A percentile compares a stretch with the other conserved stretches of the same genome.
These are phyloP conservation scores for Diadumene lineata DNA, from an alignment of 92 coral and sea anemone species.

Conservation along the genomic window DNA sequence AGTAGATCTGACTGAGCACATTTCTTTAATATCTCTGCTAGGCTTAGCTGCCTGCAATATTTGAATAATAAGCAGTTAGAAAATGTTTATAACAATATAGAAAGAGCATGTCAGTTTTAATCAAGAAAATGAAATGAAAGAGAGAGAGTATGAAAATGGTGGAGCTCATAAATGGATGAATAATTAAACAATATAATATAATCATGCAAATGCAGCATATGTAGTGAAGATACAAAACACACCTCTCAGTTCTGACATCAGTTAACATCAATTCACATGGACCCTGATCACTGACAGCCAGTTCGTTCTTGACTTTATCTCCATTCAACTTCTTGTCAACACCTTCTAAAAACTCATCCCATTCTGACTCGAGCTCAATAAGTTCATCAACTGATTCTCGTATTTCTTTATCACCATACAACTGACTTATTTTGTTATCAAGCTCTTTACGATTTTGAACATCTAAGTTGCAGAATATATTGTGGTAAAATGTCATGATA, in stretches of 20 bases:
- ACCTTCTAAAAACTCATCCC: slow-evolving; percentile 71
- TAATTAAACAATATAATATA: no score
- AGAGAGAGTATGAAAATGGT: no score
- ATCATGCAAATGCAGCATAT: no score
- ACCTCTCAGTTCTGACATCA: slow-evolving; percentile 73
- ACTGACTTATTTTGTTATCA: slow-evolving; percentile 50
- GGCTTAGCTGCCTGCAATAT: background rate
- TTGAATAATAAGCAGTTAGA: background rate
- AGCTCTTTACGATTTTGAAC: slow-evolving; percentile 65
- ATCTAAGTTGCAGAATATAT: slow-evolving; percentile 44
- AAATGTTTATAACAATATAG: no score
- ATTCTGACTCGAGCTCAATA: slow-evolving; percentile 65
- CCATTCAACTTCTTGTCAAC: slow-evolving; percentile 61
- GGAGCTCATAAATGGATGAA: no score
- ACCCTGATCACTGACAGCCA: slow-evolving; percentile 52
- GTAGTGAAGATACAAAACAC: no score
- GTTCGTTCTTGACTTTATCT: background rate
- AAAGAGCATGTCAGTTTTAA: no score
- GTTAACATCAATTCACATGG: slow-evolving; percentile 64
- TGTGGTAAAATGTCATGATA: slow-evolving; percentile 65
- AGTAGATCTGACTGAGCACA: slow-evolving; percentile 39
- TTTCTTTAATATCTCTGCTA: slow-evolving; percentile 59
- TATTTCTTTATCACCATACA: slow-evolving; percentile 45
- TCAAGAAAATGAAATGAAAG: no score
- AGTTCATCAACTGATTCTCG: slow-evolving; percentile 68